These are phyloP conservation scores for Solenodon paradoxus DNA, from an alignment of 2,113 vertebrate genomes.

Conservation along the genomic window DNA sequence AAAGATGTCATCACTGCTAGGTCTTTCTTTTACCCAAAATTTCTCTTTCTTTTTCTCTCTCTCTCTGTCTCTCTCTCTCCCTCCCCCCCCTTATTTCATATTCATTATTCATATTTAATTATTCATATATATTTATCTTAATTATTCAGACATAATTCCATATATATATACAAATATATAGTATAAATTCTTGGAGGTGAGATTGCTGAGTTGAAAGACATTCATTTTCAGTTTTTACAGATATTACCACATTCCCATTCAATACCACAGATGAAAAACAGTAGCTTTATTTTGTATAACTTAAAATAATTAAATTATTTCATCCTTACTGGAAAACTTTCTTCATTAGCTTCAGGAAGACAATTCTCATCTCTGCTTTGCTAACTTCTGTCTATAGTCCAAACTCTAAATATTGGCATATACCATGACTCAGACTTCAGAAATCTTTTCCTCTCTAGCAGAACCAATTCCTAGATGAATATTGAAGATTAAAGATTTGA, in stretches of 20 bases:
- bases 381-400: neutral
- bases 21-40: too few species aligned
- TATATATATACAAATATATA: too few species aligned
- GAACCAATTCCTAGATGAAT: neutral
- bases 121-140: neutral
- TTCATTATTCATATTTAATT: neutral
- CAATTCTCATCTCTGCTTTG: neutral
- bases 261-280: neutral
- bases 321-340: neutral
- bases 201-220: neutral
- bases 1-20: neutral
- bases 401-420: neutral
- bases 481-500: neutral
- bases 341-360: neutral
- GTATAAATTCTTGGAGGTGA: neutral
- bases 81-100: too few species aligned
- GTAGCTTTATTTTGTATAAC: neutral
- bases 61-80: too few species aligned
- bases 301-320: neutral
- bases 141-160: neutral
- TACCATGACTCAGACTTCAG: neutral
- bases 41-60: too few species aligned
- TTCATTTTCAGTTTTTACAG: neutral
- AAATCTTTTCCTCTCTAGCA: neutral
- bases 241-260: neutral